Base-by-base conservation (phyloP, 2,113 vertebrate species). In the Rhadina sibilatrix region DNA sequence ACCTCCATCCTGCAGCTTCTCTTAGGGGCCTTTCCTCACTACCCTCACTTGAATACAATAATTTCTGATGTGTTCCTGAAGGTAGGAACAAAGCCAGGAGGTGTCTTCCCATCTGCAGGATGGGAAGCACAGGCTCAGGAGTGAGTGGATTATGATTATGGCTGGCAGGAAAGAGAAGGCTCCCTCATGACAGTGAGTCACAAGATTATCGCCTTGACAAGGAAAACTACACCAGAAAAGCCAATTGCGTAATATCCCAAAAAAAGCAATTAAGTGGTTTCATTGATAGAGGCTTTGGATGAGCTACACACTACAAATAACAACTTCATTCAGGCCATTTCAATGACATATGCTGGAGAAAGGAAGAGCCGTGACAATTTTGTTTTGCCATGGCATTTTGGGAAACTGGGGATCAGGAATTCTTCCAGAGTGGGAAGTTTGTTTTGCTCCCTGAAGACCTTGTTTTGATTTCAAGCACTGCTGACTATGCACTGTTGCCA, bases 131-230 rank as follows among this genome's bases (percentile, higher is more conserved):
- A 50, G 63, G 8, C 42, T 46, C 9, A 4, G 19, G 38, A 66
- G 30, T 10, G 47, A 89, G 76, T 5, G 1, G 6, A 59, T 54
- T 42, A 35, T 0, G 0, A 30, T 27, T 35, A 12, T 1, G 12
- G 50, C 42, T 53, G 20, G 13, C 74, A 90, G 78, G 75, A 91
- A 91, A 83, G 83, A 91, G 63, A 87, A 93, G 52, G 17, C 24
- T 95, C 47, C 46, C 82, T 79, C 46, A 42, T 95, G 94, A 95
- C 75, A 83, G 35, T 88, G 93, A 96, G 71, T 95, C 95, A 95
- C 28, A 74, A 93, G 90, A 93, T 69, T 49, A 50, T 33, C 0
- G 5, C 5, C 2, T 65, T 52, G 71, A 86, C 84, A 90, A 91
- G 72, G 64, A 93, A 81, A 90, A 9, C 50, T 60, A 38, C 50